Evolutionary conservation across 2,797 vertebrate genomes (phyloP), one percentile per base, ranked within the genome.

Genomic region (Enteromius anoplus): DNA sequence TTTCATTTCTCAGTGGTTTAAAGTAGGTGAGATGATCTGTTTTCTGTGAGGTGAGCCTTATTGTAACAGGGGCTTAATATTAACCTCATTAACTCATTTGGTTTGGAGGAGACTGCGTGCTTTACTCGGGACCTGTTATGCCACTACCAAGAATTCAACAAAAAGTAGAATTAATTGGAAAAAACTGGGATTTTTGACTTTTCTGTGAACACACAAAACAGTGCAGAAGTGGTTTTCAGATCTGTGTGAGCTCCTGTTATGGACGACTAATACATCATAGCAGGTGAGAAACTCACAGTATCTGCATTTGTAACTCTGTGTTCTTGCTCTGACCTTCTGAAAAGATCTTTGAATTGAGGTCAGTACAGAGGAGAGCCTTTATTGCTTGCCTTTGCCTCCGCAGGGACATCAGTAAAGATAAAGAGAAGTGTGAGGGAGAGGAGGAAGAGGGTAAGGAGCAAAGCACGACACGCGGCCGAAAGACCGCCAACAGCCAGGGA

Each of bases 401-500:
- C 90, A 96, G 95, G 91, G 95, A 96, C 91, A 94, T 95, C 91
- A 91, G 94, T 93, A 99, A 98, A 95, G 98, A 98, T 92, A 99
- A 97, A 95, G 98, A 99, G 81, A 98, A 98, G 94, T 94, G 95
- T 81, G 98, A 99, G 92, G 94, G 87, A 87, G 98, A 99, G 91
- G 98, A 99, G 90, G 94, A 96, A 47, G 98, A 99, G 90, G 97
- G 98, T 77, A 96, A 96, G 91, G 98, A 99, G 91, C 97, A 98
- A 91, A 95, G 94, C 51, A 94, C 94, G 68, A 96, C 97, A 3
- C 95, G 98, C 87, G 98, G 98, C 71, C 95, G 98, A 86, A 99
- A 99, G 95, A 99, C 98, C 0, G 97, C 97, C 91, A 99, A 99
- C 88, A 99, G 98, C 90, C 98, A 98, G 91, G 97, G 98, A 85